Conservation (phyloP, 2,797 vertebrate species). For the Notoglanidium macrostoma region DNA sequence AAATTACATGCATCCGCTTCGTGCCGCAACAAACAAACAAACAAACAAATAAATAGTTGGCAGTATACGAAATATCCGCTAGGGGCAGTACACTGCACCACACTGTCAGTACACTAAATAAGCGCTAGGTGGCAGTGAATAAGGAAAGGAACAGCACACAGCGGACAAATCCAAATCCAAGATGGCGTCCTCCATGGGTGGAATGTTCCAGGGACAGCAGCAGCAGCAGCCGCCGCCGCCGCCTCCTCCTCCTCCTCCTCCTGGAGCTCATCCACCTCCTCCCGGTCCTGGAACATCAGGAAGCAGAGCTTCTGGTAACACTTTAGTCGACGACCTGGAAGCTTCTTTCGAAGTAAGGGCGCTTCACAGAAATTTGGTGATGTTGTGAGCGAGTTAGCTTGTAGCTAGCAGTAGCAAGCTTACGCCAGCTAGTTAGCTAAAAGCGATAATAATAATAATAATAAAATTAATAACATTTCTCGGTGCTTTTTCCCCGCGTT, state of each 20-base stretch:
- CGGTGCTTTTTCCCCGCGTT: neutral
- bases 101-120: neutral
- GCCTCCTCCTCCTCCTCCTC: neutral
- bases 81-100: neutral
- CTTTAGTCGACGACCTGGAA: conserved; percentile 92
- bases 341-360: conserved; percentile 91
- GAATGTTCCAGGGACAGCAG: conserved; percentile 85
- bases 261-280: conserved; percentile 66
- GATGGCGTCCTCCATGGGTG: conserved; percentile 86
- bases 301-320: conserved; percentile 76
- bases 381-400: neutral
- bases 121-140: neutral
- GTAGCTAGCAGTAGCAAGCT: neutral
- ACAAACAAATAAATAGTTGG: neutral
- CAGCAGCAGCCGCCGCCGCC: conserved; percentile 35
- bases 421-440: neutral
- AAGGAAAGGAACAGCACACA: neutral
- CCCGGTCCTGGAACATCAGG: conserved; percentile 78
- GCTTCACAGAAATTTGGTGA: neutral
- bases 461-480: neutral
- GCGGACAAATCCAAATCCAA: neutral
- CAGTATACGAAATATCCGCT: neutral
- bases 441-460: neutral
- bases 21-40: neutral
- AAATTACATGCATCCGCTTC: neutral